phyloP scores from a whole-genome alignment of 2,113 vertebrate genomes.

The Microtus ochrogaster region DNA sequence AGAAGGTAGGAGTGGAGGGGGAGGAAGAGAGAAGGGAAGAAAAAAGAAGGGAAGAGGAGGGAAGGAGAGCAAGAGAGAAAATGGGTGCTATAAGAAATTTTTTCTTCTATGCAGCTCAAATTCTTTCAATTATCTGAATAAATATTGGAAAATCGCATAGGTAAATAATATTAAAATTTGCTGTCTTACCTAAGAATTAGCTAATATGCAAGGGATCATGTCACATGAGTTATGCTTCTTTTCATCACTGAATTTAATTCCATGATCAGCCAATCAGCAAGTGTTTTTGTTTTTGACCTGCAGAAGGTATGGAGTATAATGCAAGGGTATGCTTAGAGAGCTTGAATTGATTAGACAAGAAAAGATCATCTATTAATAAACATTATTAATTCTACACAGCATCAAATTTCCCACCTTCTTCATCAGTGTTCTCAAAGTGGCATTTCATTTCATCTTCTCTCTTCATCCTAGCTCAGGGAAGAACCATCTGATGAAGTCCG shows the following conservation, averaged over 20 bases:
- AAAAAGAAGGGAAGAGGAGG: no score
- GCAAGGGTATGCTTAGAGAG: neutral
- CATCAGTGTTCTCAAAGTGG: neutral
- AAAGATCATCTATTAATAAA: neutral
- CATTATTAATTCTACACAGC: neutral
- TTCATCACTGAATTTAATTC: neutral
- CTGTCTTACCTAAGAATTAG: neutral
- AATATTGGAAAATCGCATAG: neutral
- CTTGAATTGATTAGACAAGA: neutral
- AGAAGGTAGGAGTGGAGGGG: neutral
- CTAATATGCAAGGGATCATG: neutral
- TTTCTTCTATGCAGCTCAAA: neutral
- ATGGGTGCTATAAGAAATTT: neutral
- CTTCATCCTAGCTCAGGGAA: constrained; percentile 36
- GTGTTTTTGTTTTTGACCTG: neutral
- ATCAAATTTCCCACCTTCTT: neutral
- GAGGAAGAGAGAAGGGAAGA: neutral
- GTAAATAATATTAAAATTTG: neutral
- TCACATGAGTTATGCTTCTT: neutral
- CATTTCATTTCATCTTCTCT: constrained; percentile 18
- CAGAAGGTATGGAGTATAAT: neutral
- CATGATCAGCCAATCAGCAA: neutral
- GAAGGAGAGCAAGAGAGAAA: neutral
- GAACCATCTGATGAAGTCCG: neutral
- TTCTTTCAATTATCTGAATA: neutral